Base-by-base conservation (phyloP, 2,113 vertebrate species). In the Chloropsis cyanopogon region DNA sequence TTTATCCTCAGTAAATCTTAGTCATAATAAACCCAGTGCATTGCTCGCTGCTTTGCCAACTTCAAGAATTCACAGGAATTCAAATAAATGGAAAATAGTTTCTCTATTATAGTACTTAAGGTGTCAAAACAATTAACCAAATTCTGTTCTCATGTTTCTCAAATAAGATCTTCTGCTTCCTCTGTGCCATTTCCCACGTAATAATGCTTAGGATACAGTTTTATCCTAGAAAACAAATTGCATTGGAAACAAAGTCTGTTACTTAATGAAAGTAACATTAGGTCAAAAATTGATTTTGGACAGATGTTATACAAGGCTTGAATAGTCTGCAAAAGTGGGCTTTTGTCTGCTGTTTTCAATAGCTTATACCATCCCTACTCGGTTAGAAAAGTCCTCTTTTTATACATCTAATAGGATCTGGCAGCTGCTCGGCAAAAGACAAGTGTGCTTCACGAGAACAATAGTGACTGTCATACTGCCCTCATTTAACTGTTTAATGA, bases 351-450 rank as follows among this genome's bases (percentile, higher is more conserved):
- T 54, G 79, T 87, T 95, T 95, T 97, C 95, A 96, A 97, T 96
- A 86, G 95, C 49, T n/a, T 92, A 89, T 92, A 94, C 86, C 94
- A 81, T 94, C 73, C 78, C 94, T 95, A 53, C 95, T 94, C 71
- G 14, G 39, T 76, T 95, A 83, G 85, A 86, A 94, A 96, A 96
- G 85, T 95, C 95, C 95, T 81, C 88, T 93, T 90, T 95, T 94
- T 93, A 73, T 87, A 95, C 90, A 84, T 97, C 92, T 97, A 97
- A 94, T 96, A 95, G 96, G 96, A 95, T 92, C 93, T 96, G 92
- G 97, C 97, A 97, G 98, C 97, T 98, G 98, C 93, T 93, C 92
- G 65, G 95, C 90, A 97, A 97, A 97, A 94, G 95, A 95, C 97
- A 94, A 89, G 90, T 90, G 94, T 85, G 61, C 95, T 96, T 84